Evolutionary conservation across 2,113 vertebrate species (phyloP).

Genomic region (Oophaga pumilio): DNA sequence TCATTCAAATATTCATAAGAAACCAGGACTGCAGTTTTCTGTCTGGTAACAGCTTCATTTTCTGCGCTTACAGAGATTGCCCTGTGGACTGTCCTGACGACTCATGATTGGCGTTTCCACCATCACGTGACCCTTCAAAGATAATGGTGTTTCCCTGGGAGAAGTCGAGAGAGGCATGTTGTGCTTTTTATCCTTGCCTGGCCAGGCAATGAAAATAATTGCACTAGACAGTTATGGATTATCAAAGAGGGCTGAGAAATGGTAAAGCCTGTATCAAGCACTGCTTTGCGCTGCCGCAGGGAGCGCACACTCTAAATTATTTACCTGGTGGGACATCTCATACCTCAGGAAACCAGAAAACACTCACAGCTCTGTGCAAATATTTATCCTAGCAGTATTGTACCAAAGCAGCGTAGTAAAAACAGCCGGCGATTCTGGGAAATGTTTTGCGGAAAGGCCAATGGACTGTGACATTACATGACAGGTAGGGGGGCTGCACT

Average conservation of each 20-base stretch:
- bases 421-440: constrained; percentile 68
- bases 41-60: constrained; percentile 81
- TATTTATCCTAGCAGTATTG: constrained; percentile 77
- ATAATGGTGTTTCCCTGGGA: constrained; percentile 76
- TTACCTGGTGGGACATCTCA: constrained; percentile 70
- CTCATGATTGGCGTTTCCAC: constrained; percentile 60
- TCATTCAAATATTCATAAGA: constrained; percentile 93
- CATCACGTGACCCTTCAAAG: constrained; percentile 70
- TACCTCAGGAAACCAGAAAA: constrained; percentile 70
- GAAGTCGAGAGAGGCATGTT: constrained; percentile 66
- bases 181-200: constrained; percentile 79
- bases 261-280: constrained; percentile 76
- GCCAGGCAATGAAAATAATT: constrained; percentile 76
- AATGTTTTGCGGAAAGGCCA: constrained; percentile 65
- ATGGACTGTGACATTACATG: constrained; percentile 63
- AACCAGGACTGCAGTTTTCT: constrained; percentile 74
- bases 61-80: constrained; percentile 69
- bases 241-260: constrained; percentile 76
- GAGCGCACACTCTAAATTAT: constrained; percentile 75
- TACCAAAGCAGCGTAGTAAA: constrained; percentile 70
- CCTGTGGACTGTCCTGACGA: constrained; percentile 67
- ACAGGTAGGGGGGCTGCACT: constrained; percentile 59
- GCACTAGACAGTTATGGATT: constrained; percentile 82
- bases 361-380: constrained; percentile 70
- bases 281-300: constrained; percentile 65